phyloP scores from a whole-genome alignment of 2,888 invertebrate species.

The Serripes groenlandicus region DNA sequence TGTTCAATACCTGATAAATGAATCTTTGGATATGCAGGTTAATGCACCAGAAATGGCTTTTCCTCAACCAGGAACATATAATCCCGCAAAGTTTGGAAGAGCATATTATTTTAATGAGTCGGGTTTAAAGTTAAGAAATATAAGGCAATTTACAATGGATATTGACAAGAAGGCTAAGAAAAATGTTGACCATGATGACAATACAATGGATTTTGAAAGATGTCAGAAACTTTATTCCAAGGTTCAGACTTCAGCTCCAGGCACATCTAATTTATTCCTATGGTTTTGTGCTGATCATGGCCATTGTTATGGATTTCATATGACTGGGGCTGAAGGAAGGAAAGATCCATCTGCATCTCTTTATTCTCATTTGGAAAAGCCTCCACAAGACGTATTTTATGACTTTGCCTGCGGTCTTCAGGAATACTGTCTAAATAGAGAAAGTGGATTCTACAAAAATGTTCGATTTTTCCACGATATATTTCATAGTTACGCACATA shows the following conservation, averaged over 20 bases:
- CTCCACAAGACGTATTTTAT: conserved; percentile 44
- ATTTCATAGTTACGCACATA: conserved; percentile 50
- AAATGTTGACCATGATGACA: conserved; percentile 43
- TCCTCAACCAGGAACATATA: conserved; percentile 28
- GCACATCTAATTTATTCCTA: conserved; percentile 31
- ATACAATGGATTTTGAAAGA: conserved; percentile 25
- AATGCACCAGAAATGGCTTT: not conserved
- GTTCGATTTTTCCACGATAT: conserved; percentile 1
- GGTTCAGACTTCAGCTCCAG: conserved; percentile 33
- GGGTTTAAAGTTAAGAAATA: not conserved
- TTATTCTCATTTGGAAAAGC: conserved; percentile 19
- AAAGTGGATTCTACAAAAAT: conserved; percentile 2
- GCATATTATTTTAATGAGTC: conserved; percentile 2
- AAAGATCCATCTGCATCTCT: conserved; percentile 51
- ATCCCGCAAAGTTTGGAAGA: conserved; percentile 18
- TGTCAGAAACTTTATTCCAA: not conserved
- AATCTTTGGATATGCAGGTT: not conserved
- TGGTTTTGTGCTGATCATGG: conserved; percentile 38
- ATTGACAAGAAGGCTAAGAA: not conserved
- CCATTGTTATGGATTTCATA: conserved; percentile 53
- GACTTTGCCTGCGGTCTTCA: conserved; percentile 56
- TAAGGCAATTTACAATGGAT: conserved; percentile 30
- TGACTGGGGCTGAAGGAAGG: conserved; percentile 43
- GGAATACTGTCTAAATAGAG: conserved; percentile 36
- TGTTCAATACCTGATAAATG: conserved; percentile 12